Percentiles rank a stretch among this genome's conserved stretches.
Conservation (phyloP, 1,140 invertebrate species). For the Drosophila miranda region DNA sequence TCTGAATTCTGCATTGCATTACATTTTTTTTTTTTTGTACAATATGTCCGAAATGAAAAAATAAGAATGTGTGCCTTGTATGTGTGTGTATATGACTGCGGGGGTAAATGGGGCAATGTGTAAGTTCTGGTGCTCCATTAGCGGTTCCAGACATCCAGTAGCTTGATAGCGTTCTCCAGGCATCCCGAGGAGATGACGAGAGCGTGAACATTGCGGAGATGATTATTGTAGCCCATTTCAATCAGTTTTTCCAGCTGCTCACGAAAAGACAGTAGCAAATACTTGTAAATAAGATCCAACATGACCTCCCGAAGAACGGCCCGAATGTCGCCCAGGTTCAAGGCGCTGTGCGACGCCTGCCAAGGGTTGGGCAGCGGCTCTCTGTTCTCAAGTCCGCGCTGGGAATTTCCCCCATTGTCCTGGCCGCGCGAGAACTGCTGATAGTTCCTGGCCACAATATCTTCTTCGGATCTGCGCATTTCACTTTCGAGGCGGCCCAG, state of each 20-base stretch:
- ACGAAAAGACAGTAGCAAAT: slow-evolving; percentile 10
- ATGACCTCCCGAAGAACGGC: background rate
- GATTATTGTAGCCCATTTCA: slow-evolving; percentile 42
- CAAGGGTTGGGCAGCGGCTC: slow-evolving; percentile 63
- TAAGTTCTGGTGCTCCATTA: slow-evolving; percentile 4
- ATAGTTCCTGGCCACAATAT: slow-evolving; percentile 47
- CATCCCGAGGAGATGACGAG: slow-evolving; percentile 47
- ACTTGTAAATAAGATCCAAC: background rate
- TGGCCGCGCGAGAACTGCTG: background rate
- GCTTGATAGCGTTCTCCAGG: slow-evolving; percentile 37
- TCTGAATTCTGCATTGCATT: no score
- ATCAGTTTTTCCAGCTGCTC: slow-evolving; percentile 34
- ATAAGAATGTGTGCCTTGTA: background rate
- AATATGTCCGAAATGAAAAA: no score
- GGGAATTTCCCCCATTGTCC: slow-evolving; percentile 18
- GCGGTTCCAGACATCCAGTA: slow-evolving; percentile 54
- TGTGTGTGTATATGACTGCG: background rate
- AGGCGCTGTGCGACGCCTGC: background rate
- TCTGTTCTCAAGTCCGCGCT: slow-evolving; percentile 54
- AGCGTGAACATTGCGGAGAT: slow-evolving; percentile 40
- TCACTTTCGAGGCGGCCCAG: slow-evolving; percentile 15
- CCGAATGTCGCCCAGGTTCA: slow-evolving; percentile 5
- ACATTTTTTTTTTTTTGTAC: no score
- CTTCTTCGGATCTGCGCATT: slow-evolving; percentile 43
- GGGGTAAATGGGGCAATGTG: background rate